Percentiles rank a stretch among this genome's conserved stretches.
Evolutionary conservation across 1,140 invertebrate genomes (phyloP).

Genomic region (Conus betulinus): DNA sequence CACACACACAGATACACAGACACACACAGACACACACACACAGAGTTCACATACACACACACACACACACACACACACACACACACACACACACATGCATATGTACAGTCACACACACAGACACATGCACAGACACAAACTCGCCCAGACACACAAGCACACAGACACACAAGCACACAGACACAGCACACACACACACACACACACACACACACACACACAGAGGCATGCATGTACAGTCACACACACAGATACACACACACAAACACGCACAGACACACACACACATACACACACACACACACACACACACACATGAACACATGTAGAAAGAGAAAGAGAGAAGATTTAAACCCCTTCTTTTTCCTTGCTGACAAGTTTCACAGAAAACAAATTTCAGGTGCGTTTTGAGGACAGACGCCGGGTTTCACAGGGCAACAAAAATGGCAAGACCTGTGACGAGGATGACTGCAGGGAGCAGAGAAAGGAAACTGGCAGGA

Average conservation of each 20-base stretch:
- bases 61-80: too few species aligned
- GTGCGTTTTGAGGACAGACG: not conserved
- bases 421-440: not conserved
- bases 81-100: too few species aligned
- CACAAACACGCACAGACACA: not conserved
- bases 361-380: not conserved
- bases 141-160: not conserved
- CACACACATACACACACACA: not conserved
- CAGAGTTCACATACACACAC: too few species aligned
- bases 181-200: not conserved
- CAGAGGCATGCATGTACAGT: too few species aligned
- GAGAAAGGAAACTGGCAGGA: not conserved
- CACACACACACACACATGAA: not conserved
- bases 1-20: slow-evolving; percentile 16
- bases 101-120: too few species aligned
- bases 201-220: not conserved
- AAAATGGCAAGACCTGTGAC: not conserved
- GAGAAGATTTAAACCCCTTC: too few species aligned
- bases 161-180: not conserved
- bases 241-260: not conserved
- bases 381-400: not conserved
- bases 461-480: not conserved
- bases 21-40: not conserved
- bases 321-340: too few species aligned
- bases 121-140: not conserved